Percentiles rank a stretch among this genome's conserved stretches.
phyloP scores from a whole-genome alignment of 2,888 invertebrate genomes.

The Macaria liturata region DNA sequence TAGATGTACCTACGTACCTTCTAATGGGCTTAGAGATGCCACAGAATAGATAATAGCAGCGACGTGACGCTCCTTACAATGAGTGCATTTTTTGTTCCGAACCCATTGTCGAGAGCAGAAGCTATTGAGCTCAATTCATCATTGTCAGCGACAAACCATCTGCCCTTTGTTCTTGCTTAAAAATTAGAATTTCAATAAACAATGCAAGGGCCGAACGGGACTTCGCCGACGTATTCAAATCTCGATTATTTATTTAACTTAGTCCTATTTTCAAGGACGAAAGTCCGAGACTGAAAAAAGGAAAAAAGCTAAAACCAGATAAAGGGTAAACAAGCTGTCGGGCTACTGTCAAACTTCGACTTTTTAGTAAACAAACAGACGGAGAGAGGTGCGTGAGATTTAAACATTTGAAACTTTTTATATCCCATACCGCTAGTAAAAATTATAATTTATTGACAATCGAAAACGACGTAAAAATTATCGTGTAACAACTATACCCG shows the following conservation, averaged over 20 bases:
- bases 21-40: constrained; percentile 55
- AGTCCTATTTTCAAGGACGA: constrained; percentile 26
- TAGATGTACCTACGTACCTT: constrained; percentile 28
- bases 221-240: constrained; percentile 37
- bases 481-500: constrained; percentile 55
- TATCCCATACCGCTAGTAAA: constrained; percentile 21
- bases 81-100: constrained; percentile 58
- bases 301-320: background rate
- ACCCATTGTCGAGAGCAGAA: constrained; percentile 61
- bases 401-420: constrained; percentile 11
- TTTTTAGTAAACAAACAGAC: constrained; percentile 11
- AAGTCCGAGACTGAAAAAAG: constrained; percentile 10
- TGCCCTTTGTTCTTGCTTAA: constrained; percentile 73
- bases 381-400: constrained; percentile 1
- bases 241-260: constrained; percentile 36
- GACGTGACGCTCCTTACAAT: constrained; percentile 53
- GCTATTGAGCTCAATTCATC: constrained; percentile 63
- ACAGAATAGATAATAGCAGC: constrained; percentile 8
- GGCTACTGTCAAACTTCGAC: constrained; percentile 10
- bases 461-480: constrained; percentile 59
- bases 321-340: constrained; percentile 16
- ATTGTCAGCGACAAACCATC: constrained; percentile 67
- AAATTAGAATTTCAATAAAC: constrained; percentile 75
- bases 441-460: constrained; percentile 49
- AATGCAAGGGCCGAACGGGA: constrained; percentile 51